phyloP scores from a whole-genome alignment of 2,888 invertebrate genomes.

The Epistrophella euchroma region DNA sequence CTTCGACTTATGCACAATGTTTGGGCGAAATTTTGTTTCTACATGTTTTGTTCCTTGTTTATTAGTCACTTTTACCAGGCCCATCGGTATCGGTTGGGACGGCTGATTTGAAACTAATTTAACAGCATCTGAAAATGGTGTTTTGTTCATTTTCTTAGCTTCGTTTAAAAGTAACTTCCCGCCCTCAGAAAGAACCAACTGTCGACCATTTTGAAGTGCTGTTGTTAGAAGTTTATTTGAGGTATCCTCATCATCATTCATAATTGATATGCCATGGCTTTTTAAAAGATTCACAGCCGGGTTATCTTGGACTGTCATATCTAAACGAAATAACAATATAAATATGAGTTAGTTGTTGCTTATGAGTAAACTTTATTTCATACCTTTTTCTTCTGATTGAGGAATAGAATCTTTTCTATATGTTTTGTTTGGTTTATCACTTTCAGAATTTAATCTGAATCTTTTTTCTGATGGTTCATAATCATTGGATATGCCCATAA shows the following conservation, averaged over 20 bases:
- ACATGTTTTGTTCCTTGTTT: conserved; percentile 54
- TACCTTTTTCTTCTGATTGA: conserved; percentile 35
- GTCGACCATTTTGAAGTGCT: conserved; percentile 93
- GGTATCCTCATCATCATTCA: conserved; percentile 91
- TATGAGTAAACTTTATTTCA: neutral
- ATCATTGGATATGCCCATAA: conserved; percentile 78
- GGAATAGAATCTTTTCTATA: conserved; percentile 14
- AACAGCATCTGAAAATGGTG: conserved; percentile 57
- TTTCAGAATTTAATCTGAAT: conserved; percentile 74
- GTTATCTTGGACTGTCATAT: conserved; percentile 79
- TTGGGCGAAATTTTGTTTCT: conserved; percentile 76
- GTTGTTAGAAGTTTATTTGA: conserved; percentile 88
- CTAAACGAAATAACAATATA: conserved; percentile 69
- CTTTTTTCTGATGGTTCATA: conserved; percentile 75
- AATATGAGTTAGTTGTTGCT: neutral
- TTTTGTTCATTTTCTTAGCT: conserved; percentile 76
- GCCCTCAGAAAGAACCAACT: conserved; percentile 93
- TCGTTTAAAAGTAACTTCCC: conserved; percentile 90
- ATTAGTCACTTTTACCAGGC: conserved; percentile 42
- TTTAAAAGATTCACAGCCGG: conserved; percentile 88
- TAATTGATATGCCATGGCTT: conserved; percentile 94
- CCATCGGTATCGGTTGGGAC: conserved; percentile 49
- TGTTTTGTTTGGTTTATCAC: conserved; percentile 76
- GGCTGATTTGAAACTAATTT: conserved; percentile 69
- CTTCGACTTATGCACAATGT: conserved; percentile 77